Conservation (phyloP, 2,888 invertebrate genomes). For the Melangyna quadrimaculata region DNA sequence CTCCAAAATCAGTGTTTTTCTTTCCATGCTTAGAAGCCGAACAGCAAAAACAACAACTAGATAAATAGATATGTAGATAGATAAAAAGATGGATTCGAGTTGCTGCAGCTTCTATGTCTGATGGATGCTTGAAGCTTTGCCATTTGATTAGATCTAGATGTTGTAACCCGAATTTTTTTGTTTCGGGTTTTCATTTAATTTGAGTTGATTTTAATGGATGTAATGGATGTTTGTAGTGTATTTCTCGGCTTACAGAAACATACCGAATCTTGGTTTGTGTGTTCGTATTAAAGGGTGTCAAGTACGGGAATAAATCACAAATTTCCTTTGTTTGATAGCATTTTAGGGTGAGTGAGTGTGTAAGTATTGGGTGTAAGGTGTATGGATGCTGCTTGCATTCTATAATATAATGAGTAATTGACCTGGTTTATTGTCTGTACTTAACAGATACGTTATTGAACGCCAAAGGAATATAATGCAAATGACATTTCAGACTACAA, state of each 20-base stretch:
- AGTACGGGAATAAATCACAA: slow-evolving; percentile 69
- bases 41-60: background rate
- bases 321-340: slow-evolving; percentile 60
- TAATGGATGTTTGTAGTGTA: slow-evolving; percentile 51
- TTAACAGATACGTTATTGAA: slow-evolving; percentile 59
- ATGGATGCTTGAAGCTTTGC: slow-evolving; percentile 59
- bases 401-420: slow-evolving; percentile 66
- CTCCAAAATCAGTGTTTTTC: slow-evolving; percentile 15
- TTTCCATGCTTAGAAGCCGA: background rate
- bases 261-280: slow-evolving; percentile 46
- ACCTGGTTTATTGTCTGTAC: slow-evolving; percentile 66
- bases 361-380: slow-evolving; percentile 3
- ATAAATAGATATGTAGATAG: background rate
- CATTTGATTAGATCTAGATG: slow-evolving; percentile 57
- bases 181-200: slow-evolving; percentile 61
- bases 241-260: slow-evolving; percentile 35
- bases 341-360: background rate
- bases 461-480: slow-evolving; percentile 55
- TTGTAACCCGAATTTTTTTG: slow-evolving; percentile 51
- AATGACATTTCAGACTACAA: slow-evolving; percentile 68
- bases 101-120: slow-evolving; percentile 28
- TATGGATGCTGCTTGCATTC: slow-evolving; percentile 11
- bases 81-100: slow-evolving; percentile 30
- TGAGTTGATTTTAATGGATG: slow-evolving; percentile 68
- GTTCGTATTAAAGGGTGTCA: slow-evolving; percentile 62